Evolutionary conservation across 2,113 vertebrate species (phyloP), one percentile per base, ranked within the genome.

Genomic region (Pterocles orientalis): DNA sequence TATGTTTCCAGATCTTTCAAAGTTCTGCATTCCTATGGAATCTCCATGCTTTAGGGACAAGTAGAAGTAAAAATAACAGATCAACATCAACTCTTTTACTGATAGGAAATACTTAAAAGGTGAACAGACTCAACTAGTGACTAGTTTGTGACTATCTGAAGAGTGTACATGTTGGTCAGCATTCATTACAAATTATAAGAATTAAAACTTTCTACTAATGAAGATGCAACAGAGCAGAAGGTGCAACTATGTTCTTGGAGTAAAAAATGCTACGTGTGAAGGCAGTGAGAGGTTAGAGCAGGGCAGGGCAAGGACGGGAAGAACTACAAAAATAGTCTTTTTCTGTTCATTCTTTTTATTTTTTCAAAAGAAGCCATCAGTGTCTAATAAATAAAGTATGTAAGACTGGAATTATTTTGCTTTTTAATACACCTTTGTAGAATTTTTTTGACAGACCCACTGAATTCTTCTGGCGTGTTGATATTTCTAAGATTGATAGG

Each of bases 401-500:
- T 72, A 71, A 29, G 29, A 72, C 6, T 26, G 14, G 8, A 68
- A 58, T 26, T 77, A 8, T 48, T 91, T 87, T 70, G 5, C 6
- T 70, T 87, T 80, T 83, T 82, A 90, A 64, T 56, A 62, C 4
- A 80, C 10, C 19, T 82, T 36, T 33, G 45, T 9, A 48, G 23
- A 91, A 48, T 88, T 76, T 68, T 71, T 50, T 82, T 82, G 39
- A 84, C 60, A 90, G 34, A 57, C 26, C 76, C 5, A 64, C 6
- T 68, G 60, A 85, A 57, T 50, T 83, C 68, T 80, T 56, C 60
- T 81, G 20, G 9, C 24, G 11, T 19, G 2, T 53, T 82, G 20
- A 41, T 92, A 75, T 86, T 83, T 56, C 56, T 78, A 58, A 92
- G 91, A 94, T 26, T 60, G 72, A 95, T 95, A 82, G 36, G 11